Base-by-base conservation (phyloP, 2,888 invertebrate species). In the Dryomyza anilis region DNA sequence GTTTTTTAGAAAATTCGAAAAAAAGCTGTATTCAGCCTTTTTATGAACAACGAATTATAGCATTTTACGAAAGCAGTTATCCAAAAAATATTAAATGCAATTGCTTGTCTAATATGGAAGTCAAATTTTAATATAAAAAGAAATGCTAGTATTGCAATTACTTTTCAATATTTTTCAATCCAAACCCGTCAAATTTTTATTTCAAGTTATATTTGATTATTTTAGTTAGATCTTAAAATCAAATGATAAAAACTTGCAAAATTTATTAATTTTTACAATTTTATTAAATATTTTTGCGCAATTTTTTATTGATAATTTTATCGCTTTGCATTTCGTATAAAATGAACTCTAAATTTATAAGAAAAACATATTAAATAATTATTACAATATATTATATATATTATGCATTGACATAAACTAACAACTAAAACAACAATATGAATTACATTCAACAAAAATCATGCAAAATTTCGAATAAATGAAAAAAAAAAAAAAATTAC, bases 321-420 rank as follows among this genome's bases (percentile, higher is more conserved):
- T 39, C 7, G 6, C 53, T 61, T 53, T 39, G 12, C 29, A n/a
- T 52, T 61, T 53, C 43, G 43, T 39, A 19, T 53, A 53, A 61
- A 61, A 53, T 36, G 23, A 36, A n/a, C 23, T 21, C 36, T 61
- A 61, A 61, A 53, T 52, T 61, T 39, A 46, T 60, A 61, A 61
- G 27, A 53, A 61, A 52, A 53, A 33, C 39, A 27, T 61, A 53
- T 53, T 27, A 39, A 52, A 61, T 53, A 61, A 61, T 52, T 61
- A 53, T 61, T 53, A 53, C 43, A 39, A 46, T n/a, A n/a, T n/a
- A n/a, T n/a, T n/a, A n/a, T n/a, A n/a, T n/a, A 61, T 52, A 61
- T 55, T 55, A 55, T 61, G 52, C 52, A 53, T 53, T 61, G 39
- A 61, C 39, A 61, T n/a, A 48, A 19, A 36, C 23, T 10, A 58